Base-by-base conservation (phyloP, 2,797 vertebrate genomes). In the Onychomys arenicola region DNA sequence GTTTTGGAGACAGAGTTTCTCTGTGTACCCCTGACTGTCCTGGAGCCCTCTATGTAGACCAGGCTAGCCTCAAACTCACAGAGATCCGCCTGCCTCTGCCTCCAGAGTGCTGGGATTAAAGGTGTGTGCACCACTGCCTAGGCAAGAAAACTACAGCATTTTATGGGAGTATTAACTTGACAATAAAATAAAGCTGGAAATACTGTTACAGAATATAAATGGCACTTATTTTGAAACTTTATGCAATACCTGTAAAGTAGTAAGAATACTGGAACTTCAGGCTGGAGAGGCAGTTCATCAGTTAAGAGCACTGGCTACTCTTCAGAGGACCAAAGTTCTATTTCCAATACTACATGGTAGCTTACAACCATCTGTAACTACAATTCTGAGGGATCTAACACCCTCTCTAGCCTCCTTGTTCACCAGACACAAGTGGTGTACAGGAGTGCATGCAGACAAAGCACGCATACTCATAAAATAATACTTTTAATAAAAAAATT, bases 111-210 rank as follows among this genome's bases (percentile, higher is more conserved):
- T 32, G 63, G 12, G 29, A 65, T 32, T 65, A 65, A 65, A 65
- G 29, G 63, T 6, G 29, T 65, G 63, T 1, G 13, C 29, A 65
- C 29, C 29, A 65, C 4, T 5, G 5, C 29, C 29, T 29, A 65
- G 63, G 29, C 5, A 4, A 65, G 29, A 55, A 85, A 91, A 27
- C 0, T 16, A 85, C 12, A 95, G 19, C 12, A 94, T 65, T 88
- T 63, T 55, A 78, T 85, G 76, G 95, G 27, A 40, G 21, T 80
- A 91, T 90, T 88, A 91, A 91, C 32, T 77, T 78, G 91, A 86
- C 76, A 93, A 84, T 87, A 85, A 82, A 93, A 69, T 80, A 78
- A 93, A 80, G 16, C 19, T 77, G 0, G 94, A 93, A 95, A 81
- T 63, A 69, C 46, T 95, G 69, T 59, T 90, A 76, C 12, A 88